Evolutionary conservation across 1,140 invertebrate species (phyloP).

Genomic region (Rhyacophila brunnea): DNA sequence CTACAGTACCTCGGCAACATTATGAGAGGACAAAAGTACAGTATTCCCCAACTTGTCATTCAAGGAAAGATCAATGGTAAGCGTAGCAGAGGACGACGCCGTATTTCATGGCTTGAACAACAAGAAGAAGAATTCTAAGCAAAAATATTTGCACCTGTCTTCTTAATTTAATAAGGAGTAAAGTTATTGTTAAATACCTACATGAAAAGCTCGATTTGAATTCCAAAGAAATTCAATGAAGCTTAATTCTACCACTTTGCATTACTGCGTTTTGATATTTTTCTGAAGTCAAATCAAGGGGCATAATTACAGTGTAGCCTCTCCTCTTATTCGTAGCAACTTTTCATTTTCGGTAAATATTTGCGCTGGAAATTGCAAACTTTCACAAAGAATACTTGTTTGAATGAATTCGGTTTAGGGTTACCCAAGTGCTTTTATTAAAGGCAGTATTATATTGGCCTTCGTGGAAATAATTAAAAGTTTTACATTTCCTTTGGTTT

Average conservation of each 20-base stretch:
- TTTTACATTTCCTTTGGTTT: slow-evolving; percentile 21
- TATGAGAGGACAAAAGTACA: too few relatives aligned
- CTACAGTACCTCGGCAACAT: too few relatives aligned
- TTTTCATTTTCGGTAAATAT: slow-evolving; percentile 35
- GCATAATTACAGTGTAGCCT: slow-evolving; percentile 30
- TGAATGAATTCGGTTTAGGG: slow-evolving; percentile 23
- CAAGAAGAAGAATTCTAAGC: too few relatives aligned
- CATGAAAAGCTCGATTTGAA: too few relatives aligned
- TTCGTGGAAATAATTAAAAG: slow-evolving; percentile 33
- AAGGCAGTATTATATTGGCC: slow-evolving; percentile 15
- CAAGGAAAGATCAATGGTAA: too few relatives aligned
- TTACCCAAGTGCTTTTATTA: slow-evolving; percentile 26
- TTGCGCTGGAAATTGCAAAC: slow-evolving; percentile 34
- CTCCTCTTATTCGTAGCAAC: slow-evolving; percentile 17
- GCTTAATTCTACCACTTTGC: slow-evolving; percentile 9
- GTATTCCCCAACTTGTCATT: too few relatives aligned
- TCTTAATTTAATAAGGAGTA: too few relatives aligned
- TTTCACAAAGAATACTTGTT: slow-evolving; percentile 33
- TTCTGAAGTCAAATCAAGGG: slow-evolving; percentile 28
- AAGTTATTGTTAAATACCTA: too few relatives aligned
- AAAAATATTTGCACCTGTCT: too few relatives aligned
- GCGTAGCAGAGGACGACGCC: too few relatives aligned
- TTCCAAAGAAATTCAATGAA: neutral
- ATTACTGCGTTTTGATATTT: slow-evolving; percentile 22
- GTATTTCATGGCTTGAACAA: too few relatives aligned